These are phyloP conservation scores for Hemistola chrysoprasaria DNA, from an alignment of 2,888 invertebrate species.

Conservation along the genomic window DNA sequence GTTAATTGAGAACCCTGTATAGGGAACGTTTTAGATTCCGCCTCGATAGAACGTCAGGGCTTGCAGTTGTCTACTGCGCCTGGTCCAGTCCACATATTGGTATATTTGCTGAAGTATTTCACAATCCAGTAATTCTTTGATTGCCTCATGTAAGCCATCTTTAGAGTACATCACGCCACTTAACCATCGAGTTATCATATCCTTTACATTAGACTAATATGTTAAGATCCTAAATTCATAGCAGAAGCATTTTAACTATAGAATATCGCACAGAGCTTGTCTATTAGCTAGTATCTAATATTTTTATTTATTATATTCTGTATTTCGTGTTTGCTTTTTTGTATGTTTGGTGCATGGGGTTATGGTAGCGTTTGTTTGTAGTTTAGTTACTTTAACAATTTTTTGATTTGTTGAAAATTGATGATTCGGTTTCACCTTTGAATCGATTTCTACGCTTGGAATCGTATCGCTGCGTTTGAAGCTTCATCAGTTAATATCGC, in stretches of 20 bases:
- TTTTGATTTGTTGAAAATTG: conserved; percentile 38
- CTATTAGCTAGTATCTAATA: conserved; percentile 52
- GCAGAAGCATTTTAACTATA: conserved; percentile 36
- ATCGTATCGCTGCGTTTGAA: conserved; percentile 20
- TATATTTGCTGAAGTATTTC: conserved; percentile 56
- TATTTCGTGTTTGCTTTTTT: conserved; percentile 47
- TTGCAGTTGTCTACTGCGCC: conserved; percentile 67
- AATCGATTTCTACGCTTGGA: conserved; percentile 20
- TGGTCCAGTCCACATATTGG: conserved; percentile 61
- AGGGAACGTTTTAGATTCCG: conserved; percentile 74
- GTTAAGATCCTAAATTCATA: conserved; percentile 48
- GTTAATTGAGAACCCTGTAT: conserved; percentile 59
- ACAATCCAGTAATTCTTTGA: conserved; percentile 45
- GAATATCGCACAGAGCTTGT: conserved; percentile 60
- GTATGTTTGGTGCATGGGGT: conserved; percentile 67
- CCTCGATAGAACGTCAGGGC: conserved; percentile 73
- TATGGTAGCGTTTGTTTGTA: conserved; percentile 44
- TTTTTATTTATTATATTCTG: conserved; percentile 47
- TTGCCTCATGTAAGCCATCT: conserved; percentile 44
- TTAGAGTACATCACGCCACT: conserved; percentile 44
- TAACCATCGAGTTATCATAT: conserved; percentile 49
- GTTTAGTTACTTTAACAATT: conserved; percentile 32
- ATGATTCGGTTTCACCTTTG: conserved; percentile 53
- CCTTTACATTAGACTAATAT: conserved; percentile 49
- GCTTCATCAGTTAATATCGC: conserved; percentile 28